Base-by-base conservation (phyloP, 2,113 vertebrate genomes). In the Neodon shergylaensis region DNA sequence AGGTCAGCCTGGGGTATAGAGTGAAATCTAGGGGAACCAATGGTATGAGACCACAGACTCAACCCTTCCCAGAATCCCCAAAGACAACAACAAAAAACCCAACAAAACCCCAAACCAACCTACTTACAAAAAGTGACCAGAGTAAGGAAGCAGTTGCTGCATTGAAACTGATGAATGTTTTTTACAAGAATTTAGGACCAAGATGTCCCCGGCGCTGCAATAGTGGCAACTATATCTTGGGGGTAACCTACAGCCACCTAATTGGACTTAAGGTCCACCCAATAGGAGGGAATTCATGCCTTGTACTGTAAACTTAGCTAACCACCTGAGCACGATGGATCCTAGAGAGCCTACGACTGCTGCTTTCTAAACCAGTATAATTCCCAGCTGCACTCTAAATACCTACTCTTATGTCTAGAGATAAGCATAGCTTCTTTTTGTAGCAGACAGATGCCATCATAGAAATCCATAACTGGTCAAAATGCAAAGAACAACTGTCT, bases 51-150 rank as follows among this genome's bases (percentile, higher is more conserved):
- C 9, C 17, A 10, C 49, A 81, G 52, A 61, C 36, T 61, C 79
- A 82, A 58, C 54, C 36, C 52, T 61, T 39, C 36, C 79, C 22
- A 39, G 79, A 16, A 61, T n/a, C 19, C 22, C 22, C 31, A 54
- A 58, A 7, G 58, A 79, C 16, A 11, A 58, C 33, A 68, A 68
- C 12, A 68, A 68, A 31, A 78, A 33, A 24, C 13, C 2, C 49
- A 54, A n/a, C 17, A 7, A 39, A 58, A 22, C 7, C 31, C 52
- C 52, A 83, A 39, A 4, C 11, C 52, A 82, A 58, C 3, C 33
- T 8, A 93, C 10, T 93, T 85, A 92, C 44, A 49, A 74, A 89
- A 96, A 90, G 76, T 87, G 66, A 88, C 90, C 86, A 90, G 74
- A 66, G 24, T 87, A 90, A 90, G 66, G 36, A 94, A 82, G 73